Percentiles rank a stretch among this genome's conserved stretches.
These are phyloP conservation scores for Epistrophe grossulariae DNA, from an alignment of 2,888 invertebrate species.

Conservation along the genomic window DNA sequence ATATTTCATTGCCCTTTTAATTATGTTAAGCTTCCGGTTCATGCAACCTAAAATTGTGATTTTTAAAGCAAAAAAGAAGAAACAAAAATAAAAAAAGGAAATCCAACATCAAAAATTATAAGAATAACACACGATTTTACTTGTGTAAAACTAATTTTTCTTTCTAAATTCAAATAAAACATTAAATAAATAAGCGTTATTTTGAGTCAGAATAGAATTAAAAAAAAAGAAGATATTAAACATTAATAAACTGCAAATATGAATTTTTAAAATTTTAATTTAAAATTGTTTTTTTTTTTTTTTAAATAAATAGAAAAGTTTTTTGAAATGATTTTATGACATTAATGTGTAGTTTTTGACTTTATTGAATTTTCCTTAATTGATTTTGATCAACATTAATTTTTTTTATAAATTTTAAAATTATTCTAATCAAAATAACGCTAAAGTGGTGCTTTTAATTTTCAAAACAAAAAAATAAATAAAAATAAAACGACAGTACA, in stretches of 20 bases:
- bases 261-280: too few species aligned
- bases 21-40: slow-evolving; percentile 78
- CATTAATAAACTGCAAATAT: too few species aligned
- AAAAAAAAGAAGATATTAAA: too few species aligned
- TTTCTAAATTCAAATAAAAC: slow-evolving; percentile 3
- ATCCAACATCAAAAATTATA: slow-evolving; percentile 71
- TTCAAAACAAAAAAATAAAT: slow-evolving; percentile 39
- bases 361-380: not conserved
- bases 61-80: slow-evolving; percentile 63
- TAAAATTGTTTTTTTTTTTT: too few species aligned
- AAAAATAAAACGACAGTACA: slow-evolving; percentile 47
- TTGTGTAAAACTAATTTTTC: not conserved
- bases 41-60: slow-evolving; percentile 79
- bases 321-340: too few species aligned
- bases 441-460: slow-evolving; percentile 20
- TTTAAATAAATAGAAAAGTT: too few species aligned
- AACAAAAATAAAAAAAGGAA: slow-evolving; percentile 55
- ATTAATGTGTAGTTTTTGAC: too few species aligned
- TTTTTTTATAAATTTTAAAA: not conserved
- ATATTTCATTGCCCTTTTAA: slow-evolving; percentile 77
- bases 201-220: not conserved
- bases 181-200: not conserved
- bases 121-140: slow-evolving; percentile 44
- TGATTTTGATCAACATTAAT: not conserved
- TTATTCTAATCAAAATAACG: not conserved